Evolutionary conservation across 2,888 invertebrate species (phyloP).

Genomic region (Timema cristinae): DNA sequence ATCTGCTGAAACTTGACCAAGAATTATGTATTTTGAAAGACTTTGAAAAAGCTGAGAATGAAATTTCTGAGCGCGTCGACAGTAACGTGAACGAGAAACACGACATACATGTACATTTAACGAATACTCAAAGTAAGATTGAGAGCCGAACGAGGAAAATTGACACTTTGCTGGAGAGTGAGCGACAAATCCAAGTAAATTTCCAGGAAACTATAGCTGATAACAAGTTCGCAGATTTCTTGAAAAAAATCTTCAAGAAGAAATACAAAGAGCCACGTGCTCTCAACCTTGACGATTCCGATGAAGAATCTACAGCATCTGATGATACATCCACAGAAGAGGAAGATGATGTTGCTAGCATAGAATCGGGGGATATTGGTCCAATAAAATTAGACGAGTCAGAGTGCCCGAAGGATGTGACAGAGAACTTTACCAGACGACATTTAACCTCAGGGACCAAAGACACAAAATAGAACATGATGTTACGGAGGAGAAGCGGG

Average conservation of each 20-base stretch:
- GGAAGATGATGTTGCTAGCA: conserved; percentile 55
- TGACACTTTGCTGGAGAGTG: conserved; percentile 47
- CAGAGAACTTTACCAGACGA: too few species aligned
- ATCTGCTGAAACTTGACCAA: too few species aligned
- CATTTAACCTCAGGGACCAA: too few species aligned
- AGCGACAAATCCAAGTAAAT: conserved; percentile 49
- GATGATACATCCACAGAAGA: conserved; percentile 36
- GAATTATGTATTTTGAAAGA: conserved; percentile 35
- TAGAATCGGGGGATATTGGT: conserved; percentile 62
- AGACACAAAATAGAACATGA: too few species aligned
- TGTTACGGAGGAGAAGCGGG: too few species aligned
- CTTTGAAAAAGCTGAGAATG: too few species aligned
- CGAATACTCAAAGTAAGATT: conserved; percentile 46
- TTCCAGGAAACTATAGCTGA: conserved; percentile 60
- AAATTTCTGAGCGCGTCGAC: too few species aligned
- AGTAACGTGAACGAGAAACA: too few species aligned
- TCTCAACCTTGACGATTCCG: conserved; percentile 50
- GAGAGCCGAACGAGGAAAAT: conserved; percentile 49
- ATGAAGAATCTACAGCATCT: too few species aligned
- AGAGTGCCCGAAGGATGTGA: too few species aligned
- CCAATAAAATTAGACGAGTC: conserved; percentile 44
- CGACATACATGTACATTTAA: too few species aligned
- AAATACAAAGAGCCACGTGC: conserved; percentile 69
- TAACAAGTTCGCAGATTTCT: conserved; percentile 73
- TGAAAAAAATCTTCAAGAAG: conserved; percentile 77